phyloP scores from a whole-genome alignment of 1,140 invertebrate genomes.

The Drosophila orena region DNA sequence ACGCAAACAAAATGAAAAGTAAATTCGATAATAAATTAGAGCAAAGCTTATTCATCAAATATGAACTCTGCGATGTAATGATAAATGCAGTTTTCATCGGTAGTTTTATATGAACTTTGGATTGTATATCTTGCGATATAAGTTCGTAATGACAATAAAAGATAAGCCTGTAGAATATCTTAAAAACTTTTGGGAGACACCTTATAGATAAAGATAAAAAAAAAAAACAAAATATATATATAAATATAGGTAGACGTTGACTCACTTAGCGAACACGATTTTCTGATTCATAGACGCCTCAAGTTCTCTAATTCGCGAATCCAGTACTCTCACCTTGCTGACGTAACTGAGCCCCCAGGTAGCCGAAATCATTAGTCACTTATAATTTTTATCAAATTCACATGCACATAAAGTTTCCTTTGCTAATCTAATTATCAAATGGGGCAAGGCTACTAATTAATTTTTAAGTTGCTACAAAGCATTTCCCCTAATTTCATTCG shows the following conservation, averaged over 20 bases:
- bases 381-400: slow-evolving; percentile 20
- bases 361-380: slow-evolving; percentile 57
- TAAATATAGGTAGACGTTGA: slow-evolving; percentile 22
- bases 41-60: background rate
- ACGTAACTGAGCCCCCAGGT: slow-evolving; percentile 24
- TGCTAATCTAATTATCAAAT: slow-evolving; percentile 54
- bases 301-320: slow-evolving; percentile 34
- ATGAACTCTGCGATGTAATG: background rate
- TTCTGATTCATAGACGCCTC: slow-evolving; percentile 53
- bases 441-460: slow-evolving; percentile 37
- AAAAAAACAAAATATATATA: background rate
- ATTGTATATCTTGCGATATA: background rate
- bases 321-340: slow-evolving; percentile 38
- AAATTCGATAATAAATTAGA: background rate
- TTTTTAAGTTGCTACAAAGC: slow-evolving; percentile 11
- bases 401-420: slow-evolving; percentile 36
- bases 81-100: background rate
- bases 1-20: background rate
- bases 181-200: background rate
- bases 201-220: slow-evolving; percentile 11
- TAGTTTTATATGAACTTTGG: background rate
- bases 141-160: background rate
- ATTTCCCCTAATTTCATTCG: slow-evolving; percentile 3
- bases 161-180: slow-evolving; percentile 9
- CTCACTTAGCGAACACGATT: slow-evolving; percentile 37